A percentile compares a stretch with the other conserved stretches of the same genome.
phyloP scores from a whole-genome alignment of 2,888 invertebrate species.

The Troilus luridus region DNA sequence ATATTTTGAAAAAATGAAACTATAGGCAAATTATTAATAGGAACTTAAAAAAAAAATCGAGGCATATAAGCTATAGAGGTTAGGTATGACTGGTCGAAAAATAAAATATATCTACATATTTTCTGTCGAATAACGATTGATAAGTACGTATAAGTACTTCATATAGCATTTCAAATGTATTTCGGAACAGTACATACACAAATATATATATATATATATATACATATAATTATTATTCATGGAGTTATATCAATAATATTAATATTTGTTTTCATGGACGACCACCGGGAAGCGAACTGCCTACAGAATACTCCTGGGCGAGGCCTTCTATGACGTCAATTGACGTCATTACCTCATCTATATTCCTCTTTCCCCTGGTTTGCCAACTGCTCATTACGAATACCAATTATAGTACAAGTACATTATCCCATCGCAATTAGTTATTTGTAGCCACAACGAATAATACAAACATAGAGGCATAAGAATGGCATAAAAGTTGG shows the following conservation, averaged over 20 bases:
- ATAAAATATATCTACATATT: no score
- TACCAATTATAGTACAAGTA: slow-evolving; percentile 27
- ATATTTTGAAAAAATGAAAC: no score
- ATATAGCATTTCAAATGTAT: no score
- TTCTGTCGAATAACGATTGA: no score
- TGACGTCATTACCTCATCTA: slow-evolving; percentile 57
- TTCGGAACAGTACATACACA: not conserved
- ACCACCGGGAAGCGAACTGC: not conserved
- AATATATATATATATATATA: not conserved
- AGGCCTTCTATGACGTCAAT: slow-evolving; percentile 52
- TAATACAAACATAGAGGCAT: not conserved
- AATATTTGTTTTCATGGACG: not conserved
- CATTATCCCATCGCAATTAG: not conserved
- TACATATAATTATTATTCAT: not conserved
- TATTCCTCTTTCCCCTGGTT: slow-evolving; percentile 39
- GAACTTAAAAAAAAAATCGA: no score
- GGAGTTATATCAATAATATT: not conserved
- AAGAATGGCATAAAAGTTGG: not conserved
- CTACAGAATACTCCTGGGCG: slow-evolving; percentile 44
- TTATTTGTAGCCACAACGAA: not conserved
- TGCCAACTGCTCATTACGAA: not conserved
- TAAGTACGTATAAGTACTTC: no score
- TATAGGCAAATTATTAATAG: no score
- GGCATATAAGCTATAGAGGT: no score
- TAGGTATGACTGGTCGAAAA: no score